Percentiles rank a stretch among this genome's conserved stretches.
Evolutionary conservation across 2,797 vertebrate species (phyloP).

Genomic region (Manis crassicaudata): DNA sequence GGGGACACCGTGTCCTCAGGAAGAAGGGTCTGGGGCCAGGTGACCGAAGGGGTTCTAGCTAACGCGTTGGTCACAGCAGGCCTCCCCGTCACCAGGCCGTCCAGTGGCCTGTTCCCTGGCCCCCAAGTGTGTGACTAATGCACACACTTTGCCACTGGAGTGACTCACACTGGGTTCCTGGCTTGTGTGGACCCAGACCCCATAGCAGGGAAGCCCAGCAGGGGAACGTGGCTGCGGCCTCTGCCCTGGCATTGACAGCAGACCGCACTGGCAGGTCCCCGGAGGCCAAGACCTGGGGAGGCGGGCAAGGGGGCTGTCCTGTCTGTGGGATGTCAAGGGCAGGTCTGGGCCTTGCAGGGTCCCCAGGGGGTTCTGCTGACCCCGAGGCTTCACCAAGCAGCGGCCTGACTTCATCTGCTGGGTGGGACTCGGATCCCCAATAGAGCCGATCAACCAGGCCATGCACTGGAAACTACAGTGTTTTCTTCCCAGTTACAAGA

Average conservation of each 20-base stretch:
- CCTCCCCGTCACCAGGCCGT: too few species aligned
- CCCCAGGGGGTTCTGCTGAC: not conserved
- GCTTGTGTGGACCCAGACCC: too few species aligned
- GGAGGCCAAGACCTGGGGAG: not conserved
- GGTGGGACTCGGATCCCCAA: fast-evolving
- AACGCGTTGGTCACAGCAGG: not conserved
- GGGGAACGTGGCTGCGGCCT: not conserved
- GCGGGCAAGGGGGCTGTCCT: fast-evolving
- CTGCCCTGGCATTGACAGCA: not conserved
- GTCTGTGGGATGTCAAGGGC: not conserved
- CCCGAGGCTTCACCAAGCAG: not conserved
- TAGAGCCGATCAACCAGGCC: too few species aligned
- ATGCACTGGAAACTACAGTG: fast-evolving
- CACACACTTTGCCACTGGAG: too few species aligned
- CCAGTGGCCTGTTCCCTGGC: not conserved
- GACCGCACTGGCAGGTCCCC: not conserved
- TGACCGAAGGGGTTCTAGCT: not conserved
- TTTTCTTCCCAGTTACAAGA: not conserved
- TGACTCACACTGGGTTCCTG: too few species aligned
- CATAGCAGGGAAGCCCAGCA: not conserved
- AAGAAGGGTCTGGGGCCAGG: not conserved
- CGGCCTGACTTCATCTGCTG: not conserved
- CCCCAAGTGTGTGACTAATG: not conserved
- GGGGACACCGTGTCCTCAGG: too few species aligned
- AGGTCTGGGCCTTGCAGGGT: too few species aligned